Base-by-base conservation (phyloP, 1,140 invertebrate genomes). In the Rhopalosiphum maidis region DNA sequence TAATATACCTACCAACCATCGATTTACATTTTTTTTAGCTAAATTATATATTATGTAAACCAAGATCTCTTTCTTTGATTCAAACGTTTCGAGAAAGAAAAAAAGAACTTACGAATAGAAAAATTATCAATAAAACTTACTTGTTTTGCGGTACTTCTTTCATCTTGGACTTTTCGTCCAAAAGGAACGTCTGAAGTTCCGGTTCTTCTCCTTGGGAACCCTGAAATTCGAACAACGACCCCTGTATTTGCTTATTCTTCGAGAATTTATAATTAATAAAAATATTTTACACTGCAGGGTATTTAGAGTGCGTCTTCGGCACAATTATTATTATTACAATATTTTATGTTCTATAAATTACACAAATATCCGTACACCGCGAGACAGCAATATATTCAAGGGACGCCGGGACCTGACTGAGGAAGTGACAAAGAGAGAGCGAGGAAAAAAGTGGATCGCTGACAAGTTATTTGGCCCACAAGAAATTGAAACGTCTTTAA, bases 81-180 rank as follows among this genome's bases (percentile, higher is more conserved):
- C 9, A 21, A 2, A 41, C 23, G 15, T 25, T 41, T 25, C 41
- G 2, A 35, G 8, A 35, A 37, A 35, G 25, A 85, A 85, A 43
- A 22, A 11, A 15, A 23, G 11, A n/a, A 68, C 60, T 68, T 68
- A 1, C 1, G 37, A 41, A 30, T 46, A 86, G 22, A 83, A 46
- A 46, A 87, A 23, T 23, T 35, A 7, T 11, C 0, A 25, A 51
- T 11, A 68, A n/a, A 96, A 96, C 94, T 95, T 35, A 92, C 91
- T 85, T 92, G 21, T 2, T 51, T 77, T 77, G 46, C 22, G 43
- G 21, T 22, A 35, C 23, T 8, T 92, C 91, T 51, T 51, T 92
- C 91, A 92, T 92, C 11, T 92, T 92, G 77, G 90, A 77, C 30
- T 91, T 91, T 6, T 83, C 91, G n/a, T 92, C 91, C 91, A 83